Conservation (phyloP, 2,888 invertebrate species). For the Xanthia icteritia region DNA sequence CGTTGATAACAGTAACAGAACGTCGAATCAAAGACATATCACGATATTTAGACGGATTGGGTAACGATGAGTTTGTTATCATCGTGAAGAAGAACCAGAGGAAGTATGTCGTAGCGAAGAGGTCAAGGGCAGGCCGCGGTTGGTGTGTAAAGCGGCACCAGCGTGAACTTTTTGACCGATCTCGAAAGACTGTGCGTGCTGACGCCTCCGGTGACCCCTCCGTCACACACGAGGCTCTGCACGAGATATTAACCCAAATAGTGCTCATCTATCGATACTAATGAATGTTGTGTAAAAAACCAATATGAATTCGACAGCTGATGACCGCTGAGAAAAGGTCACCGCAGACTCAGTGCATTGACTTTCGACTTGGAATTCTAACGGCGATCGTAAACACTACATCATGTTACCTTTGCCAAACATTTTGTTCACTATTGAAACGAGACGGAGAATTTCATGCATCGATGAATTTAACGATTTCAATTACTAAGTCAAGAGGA, state of each 20-base stretch:
- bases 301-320: slow-evolving; percentile 38
- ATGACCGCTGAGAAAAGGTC: slow-evolving; percentile 66
- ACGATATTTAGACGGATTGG: slow-evolving; percentile 52
- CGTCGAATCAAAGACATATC: slow-evolving; percentile 52
- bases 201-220: slow-evolving; percentile 48
- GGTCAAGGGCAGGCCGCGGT: slow-evolving; percentile 67
- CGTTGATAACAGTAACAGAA: slow-evolving; percentile 47
- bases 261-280: slow-evolving; percentile 39
- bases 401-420: slow-evolving; percentile 42
- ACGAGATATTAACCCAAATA: slow-evolving; percentile 56
- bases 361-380: slow-evolving; percentile 62
- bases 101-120: slow-evolving; percentile 65
- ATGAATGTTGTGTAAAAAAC: slow-evolving; percentile 60
- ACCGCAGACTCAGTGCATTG: slow-evolving; percentile 65
- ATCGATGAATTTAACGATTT: slow-evolving; percentile 35
- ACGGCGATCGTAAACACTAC: slow-evolving; percentile 58
- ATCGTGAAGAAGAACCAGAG: slow-evolving; percentile 65
- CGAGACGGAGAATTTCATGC: slow-evolving; percentile 44
- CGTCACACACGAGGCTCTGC: slow-evolving; percentile 18
- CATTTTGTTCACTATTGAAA: slow-evolving; percentile 44
- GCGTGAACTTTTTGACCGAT: slow-evolving; percentile 58
- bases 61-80: slow-evolving; percentile 45
- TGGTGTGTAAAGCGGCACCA: slow-evolving; percentile 46
- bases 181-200: slow-evolving; percentile 41
- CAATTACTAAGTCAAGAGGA: slow-evolving; percentile 46